These are phyloP conservation scores for Platyura marginata DNA, from an alignment of 1,140 invertebrate species.

Conservation along the genomic window DNA sequence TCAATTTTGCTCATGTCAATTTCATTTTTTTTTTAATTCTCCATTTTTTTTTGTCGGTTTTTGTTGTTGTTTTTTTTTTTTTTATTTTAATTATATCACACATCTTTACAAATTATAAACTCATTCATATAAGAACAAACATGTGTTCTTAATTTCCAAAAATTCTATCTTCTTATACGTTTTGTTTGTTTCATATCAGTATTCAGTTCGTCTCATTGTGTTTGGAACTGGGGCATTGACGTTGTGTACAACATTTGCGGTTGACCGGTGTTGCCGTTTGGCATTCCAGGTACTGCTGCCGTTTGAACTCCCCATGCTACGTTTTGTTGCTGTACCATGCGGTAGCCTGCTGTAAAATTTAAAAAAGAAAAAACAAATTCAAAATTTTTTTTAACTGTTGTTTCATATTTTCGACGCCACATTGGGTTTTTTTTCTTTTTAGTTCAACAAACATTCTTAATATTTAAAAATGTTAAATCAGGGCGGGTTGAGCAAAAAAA, in stretches of 20 bases:
- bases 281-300: conserved; percentile 30
- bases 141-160: no score
- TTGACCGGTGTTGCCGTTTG: conserved; percentile 30
- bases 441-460: no score
- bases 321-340: conserved; percentile 27
- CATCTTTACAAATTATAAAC: no score
- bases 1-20: no score
- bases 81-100: no score
- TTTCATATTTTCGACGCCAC: no score
- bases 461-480: background rate
- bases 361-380: conserved; percentile 4
- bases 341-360: conserved; percentile 20
- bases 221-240: conserved; percentile 60
- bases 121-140: no score
- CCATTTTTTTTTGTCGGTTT: no score
- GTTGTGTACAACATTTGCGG: conserved; percentile 53
- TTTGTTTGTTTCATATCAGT: background rate
- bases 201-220: conserved; percentile 30
- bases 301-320: conserved; percentile 35
- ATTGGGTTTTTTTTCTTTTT: no score
- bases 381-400: no score
- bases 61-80: no score
- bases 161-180: background rate
- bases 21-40: no score
- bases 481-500: background rate